These are phyloP conservation scores for Meriones unguiculatus DNA, from an alignment of 2,113 vertebrate genomes.

Conservation along the genomic window DNA sequence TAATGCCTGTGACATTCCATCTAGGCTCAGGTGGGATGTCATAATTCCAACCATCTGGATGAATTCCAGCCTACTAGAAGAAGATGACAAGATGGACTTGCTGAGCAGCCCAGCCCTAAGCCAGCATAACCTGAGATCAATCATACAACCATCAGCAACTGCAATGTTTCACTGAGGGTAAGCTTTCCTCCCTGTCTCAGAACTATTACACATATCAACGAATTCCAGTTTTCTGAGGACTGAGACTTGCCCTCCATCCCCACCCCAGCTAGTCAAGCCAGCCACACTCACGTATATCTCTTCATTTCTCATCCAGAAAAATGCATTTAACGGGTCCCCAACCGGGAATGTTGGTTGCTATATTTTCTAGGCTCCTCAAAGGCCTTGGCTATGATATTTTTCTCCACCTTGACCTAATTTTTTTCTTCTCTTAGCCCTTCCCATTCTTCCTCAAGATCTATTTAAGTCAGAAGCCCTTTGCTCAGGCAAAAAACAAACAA, in stretches of 20 bases:
- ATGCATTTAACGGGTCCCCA: neutral
- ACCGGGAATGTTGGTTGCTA: neutral
- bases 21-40: neutral
- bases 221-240: neutral
- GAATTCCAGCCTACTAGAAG: neutral
- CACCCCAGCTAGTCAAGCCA: too few species aligned
- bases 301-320: neutral
- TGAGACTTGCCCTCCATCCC: neutral
- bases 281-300: neutral
- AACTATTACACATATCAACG: neutral
- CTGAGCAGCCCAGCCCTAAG: neutral
- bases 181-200: neutral
- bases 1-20: neutral
- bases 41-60: neutral
- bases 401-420: neutral
- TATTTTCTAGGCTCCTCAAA: neutral
- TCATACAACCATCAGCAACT: neutral
- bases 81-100: neutral
- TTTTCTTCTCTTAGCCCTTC: neutral
- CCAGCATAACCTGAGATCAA: neutral
- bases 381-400: neutral
- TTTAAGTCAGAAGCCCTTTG: neutral
- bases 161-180: neutral
- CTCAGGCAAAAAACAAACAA: neutral
- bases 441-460: neutral